Percentiles rank a stretch among this genome's conserved stretches.
Evolutionary conservation across 2,888 invertebrate genomes (phyloP).

Genomic region (Orchesellides sinensis): DNA sequence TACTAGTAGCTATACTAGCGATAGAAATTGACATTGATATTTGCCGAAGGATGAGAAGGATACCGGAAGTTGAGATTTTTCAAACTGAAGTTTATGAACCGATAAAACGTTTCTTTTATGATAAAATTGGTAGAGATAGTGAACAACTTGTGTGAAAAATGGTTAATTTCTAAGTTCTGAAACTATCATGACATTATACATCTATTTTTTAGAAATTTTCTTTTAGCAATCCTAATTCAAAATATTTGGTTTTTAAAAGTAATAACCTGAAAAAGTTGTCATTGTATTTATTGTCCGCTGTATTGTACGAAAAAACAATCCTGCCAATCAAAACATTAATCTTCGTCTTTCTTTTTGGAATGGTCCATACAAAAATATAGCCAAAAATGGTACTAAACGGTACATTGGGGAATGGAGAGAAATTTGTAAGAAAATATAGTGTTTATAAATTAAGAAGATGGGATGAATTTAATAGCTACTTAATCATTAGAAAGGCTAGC

Average conservation of each 20-base stretch:
- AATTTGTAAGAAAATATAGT: slow-evolving; percentile 11
- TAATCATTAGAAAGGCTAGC: neutral
- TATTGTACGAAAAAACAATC: slow-evolving; percentile 11
- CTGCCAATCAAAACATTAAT: slow-evolving; percentile 56
- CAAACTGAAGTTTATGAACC: slow-evolving; percentile 73
- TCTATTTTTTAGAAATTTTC: slow-evolving; percentile 9
- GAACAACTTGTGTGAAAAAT: slow-evolving; percentile 11
- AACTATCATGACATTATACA: slow-evolving; percentile 2
- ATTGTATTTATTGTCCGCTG: too few relatives aligned
- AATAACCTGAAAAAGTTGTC: too few relatives aligned
- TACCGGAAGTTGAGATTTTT: slow-evolving; percentile 75
- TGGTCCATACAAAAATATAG: slow-evolving; percentile 46
- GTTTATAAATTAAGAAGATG: too few relatives aligned
- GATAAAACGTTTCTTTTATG: slow-evolving; percentile 68
- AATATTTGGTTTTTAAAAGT: too few relatives aligned
- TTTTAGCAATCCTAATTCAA: too few relatives aligned
- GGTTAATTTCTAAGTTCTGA: too few relatives aligned
- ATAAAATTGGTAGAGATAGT: slow-evolving; percentile 58
- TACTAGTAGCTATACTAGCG: slow-evolving; percentile 72
- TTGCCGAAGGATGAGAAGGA: slow-evolving; percentile 73
- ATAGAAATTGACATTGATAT: slow-evolving; percentile 74
- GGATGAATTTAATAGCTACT: neutral
- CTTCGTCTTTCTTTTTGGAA: slow-evolving; percentile 65
- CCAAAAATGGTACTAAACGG: slow-evolving; percentile 54
- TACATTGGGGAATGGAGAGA: slow-evolving; percentile 1